Evolutionary conservation across 1,140 invertebrate species (phyloP).

Genomic region (Leptopilina clavipes): DNA sequence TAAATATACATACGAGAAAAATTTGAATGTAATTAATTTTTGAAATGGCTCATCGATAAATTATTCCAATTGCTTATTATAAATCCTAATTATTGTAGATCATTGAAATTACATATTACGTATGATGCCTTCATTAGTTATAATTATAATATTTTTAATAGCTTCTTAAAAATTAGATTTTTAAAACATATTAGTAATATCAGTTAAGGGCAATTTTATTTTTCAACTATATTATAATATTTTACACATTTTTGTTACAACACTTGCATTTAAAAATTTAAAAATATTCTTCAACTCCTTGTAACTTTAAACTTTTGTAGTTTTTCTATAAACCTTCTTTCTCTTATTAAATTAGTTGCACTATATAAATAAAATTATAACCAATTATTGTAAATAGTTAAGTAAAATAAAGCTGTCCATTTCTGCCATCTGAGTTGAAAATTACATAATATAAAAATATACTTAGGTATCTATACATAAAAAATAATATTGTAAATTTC

Average conservation of each 20-base stretch:
- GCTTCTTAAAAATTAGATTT: neutral
- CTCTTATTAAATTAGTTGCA: too few species aligned
- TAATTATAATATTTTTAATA: neutral
- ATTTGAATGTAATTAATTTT: constrained; percentile 15
- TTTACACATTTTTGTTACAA: neutral
- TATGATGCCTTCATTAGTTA: constrained; percentile 15
- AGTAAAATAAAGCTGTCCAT: constrained; percentile 6
- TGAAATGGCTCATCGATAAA: neutral
- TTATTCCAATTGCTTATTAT: neutral
- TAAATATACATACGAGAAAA: neutral
- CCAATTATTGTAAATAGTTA: too few species aligned
- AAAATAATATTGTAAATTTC: too few species aligned
- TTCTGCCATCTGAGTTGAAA: neutral
- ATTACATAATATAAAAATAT: neutral
- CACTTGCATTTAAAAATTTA: too few species aligned
- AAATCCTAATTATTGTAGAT: constrained; percentile 19
- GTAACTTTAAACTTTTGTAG: too few species aligned
- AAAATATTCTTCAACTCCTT: too few species aligned
- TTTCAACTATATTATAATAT: neutral
- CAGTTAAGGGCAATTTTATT: constrained; percentile 7
- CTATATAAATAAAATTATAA: too few species aligned
- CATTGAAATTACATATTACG: neutral
- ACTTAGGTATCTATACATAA: too few species aligned
- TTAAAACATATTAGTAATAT: neutral
- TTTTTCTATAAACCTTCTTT: too few species aligned